Conservation (phyloP, 30 jellyfish, hydroid and myxozoan genomes). For the Aurelia aurita complex sp. Pacific region DNA sequence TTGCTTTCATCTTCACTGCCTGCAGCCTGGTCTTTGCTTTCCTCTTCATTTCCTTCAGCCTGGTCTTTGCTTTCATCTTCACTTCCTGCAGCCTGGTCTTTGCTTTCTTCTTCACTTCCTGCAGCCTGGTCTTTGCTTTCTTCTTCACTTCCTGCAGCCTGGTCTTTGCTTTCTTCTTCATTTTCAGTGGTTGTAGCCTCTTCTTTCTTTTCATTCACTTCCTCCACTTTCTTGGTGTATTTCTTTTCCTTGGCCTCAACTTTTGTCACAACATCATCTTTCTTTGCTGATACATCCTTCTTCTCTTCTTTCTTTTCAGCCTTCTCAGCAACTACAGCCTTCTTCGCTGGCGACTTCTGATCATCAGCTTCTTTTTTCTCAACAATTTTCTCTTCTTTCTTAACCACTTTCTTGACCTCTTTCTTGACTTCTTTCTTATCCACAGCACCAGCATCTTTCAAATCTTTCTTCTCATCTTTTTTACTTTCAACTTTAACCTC, state of each 20-base stretch:
- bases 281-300: background rate
- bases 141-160: too few relatives aligned
- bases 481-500: too few relatives aligned
- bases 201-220: background rate
- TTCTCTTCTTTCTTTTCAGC: background rate
- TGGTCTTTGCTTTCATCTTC: background rate
- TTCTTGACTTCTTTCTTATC: background rate
- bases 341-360: too few relatives aligned
- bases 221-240: too few relatives aligned
- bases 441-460: too few relatives aligned
- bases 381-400: background rate
- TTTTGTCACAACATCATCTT: too few relatives aligned
- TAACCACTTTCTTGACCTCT: background rate
- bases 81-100: too few relatives aligned
- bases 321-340: too few relatives aligned
- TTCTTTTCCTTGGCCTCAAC: too few relatives aligned
- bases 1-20: too few relatives aligned
- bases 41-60: background rate
- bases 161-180: background rate
- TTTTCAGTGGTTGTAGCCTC: background rate
- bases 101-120: too few relatives aligned
- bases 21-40: slow-evolving; percentile 3
- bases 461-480: too few relatives aligned
- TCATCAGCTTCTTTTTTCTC: background rate
- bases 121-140: slow-evolving; percentile 1